Base-by-base conservation (phyloP, 2,888 invertebrate species). In the Ariolimax columbianus region DNA sequence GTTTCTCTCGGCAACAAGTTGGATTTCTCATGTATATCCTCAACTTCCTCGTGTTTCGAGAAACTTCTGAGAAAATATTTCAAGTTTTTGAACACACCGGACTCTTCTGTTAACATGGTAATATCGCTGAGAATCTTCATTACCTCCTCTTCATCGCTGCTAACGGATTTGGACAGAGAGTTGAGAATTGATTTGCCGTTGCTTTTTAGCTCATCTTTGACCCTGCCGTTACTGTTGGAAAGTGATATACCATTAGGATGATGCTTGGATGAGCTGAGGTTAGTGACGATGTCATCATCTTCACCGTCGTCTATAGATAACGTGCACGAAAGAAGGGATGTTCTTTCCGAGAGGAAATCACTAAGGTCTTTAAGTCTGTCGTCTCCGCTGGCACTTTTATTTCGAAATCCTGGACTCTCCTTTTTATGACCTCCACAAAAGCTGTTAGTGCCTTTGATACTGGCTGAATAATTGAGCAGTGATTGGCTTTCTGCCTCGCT, bases 401-500 rank as follows among this genome's bases (percentile, higher is more conserved):
- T 78, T 72, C 19, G 78, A n/a, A 59, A n/a, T 2, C 36, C 63
- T 17, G 77, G 83, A 47, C 79, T 84, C 26, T 38, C 80, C n/a
- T 59, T 66, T 1, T 51, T 77, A 17, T 55, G 68, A 33, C 70
- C 38, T 19, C 36, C 43, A 70, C 38, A 77, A 2, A 55, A 14
- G 26, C 51, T 70, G 43, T 70, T 72, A 26, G 36, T 43, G 11
- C 81, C 81, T 36, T 81, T 43, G 1, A 80, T 68, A 47, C 85
- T 81, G 26, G 73, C 63, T 4, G 85, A 85, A 38, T 85, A 81
- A 38, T 81, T 85, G 26, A 85, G 55, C 38, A 85, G 40, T 9
- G 85, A 85, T 68, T 85, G 85, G 55, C 77, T 85, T 33, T 85
- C 85, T 14, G 85, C 77, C 59, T 85, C 85, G 30, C 85, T 85